Conservation (phyloP, 2,113 vertebrate species). For the Rhinoptilus africanus region DNA sequence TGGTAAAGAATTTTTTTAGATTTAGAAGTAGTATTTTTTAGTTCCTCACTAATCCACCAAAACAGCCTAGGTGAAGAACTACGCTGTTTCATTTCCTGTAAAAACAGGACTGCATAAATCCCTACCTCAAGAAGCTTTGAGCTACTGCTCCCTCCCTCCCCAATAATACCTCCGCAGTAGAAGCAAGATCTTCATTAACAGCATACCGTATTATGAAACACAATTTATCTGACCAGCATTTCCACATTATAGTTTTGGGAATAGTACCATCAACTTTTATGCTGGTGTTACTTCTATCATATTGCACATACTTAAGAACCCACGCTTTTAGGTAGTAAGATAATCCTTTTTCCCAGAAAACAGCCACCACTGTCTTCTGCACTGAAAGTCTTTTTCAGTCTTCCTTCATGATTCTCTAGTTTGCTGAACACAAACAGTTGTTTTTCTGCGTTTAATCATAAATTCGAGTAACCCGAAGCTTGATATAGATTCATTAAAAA, state of each 20-base stretch:
- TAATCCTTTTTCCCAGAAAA: not conserved
- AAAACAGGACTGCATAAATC: not conserved
- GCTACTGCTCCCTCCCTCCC: not conserved
- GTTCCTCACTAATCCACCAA: not conserved
- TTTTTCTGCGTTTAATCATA: not conserved
- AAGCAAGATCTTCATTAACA: not conserved
- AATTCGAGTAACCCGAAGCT: not conserved
- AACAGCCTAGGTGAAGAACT: not conserved
- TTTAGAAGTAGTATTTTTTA: not conserved
- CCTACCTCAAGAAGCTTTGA: not conserved
- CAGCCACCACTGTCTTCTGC: not conserved
- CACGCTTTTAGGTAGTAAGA: not conserved
- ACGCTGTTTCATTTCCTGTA: not conserved
- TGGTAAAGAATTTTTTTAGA: not conserved
- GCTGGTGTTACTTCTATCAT: not conserved
- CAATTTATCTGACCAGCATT: not conserved
- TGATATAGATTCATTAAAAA: not conserved
- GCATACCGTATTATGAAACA: not conserved
- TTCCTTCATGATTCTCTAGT: not conserved
- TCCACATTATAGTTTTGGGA: not conserved
- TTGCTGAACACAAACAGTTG: not conserved
- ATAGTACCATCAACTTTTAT: accelerated
- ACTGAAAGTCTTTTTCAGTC: not conserved
- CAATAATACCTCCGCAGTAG: accelerated
- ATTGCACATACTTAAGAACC: accelerated